phyloP scores from a whole-genome alignment of 1,140 invertebrate genomes.

The Lordiphosa mommai region DNA sequence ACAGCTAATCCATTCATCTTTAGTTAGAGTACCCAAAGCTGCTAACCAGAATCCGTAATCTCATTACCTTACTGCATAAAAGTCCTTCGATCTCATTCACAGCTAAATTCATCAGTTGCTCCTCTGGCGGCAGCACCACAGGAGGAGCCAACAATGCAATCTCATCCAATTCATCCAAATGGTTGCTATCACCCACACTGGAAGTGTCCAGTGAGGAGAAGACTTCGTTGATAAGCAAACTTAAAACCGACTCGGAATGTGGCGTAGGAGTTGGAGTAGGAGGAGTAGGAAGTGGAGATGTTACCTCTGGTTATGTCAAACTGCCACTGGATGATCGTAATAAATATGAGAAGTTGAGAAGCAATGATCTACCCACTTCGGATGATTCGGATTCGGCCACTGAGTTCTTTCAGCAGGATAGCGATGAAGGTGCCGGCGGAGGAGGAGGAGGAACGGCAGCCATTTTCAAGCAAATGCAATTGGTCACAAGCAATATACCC shows the following conservation, averaged over 20 bases:
- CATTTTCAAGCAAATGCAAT: conserved; percentile 81
- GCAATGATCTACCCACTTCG: conserved; percentile 83
- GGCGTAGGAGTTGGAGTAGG: conserved; percentile 6
- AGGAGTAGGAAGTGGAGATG: conserved; percentile 1
- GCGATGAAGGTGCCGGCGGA: conserved; percentile 41
- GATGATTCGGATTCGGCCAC: conserved; percentile 81
- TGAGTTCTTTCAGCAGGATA: conserved; percentile 67
- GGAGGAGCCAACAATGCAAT: conserved; percentile 35
- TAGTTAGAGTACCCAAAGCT: conserved; percentile 34
- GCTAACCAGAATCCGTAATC: conserved; percentile 57
- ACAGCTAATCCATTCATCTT: conserved; percentile 7
- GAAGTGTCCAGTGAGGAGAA: conserved; percentile 75
- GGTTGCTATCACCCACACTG: conserved; percentile 74
- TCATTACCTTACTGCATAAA: conserved; percentile 79
- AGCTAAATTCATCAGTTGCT: conserved; percentile 72
- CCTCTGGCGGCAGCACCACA: conserved; percentile 24
- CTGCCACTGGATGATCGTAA: conserved; percentile 86
- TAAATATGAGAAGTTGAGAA: conserved; percentile 89
- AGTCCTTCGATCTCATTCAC: conserved; percentile 78
- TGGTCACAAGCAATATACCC: conserved; percentile 81
- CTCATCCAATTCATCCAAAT: conserved; percentile 71
- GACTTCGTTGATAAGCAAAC: conserved; percentile 67
- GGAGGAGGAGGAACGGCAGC: conserved; percentile 59
- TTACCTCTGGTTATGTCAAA: conserved; percentile 81
- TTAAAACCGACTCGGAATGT: conserved; percentile 67